Conservation (phyloP, 2,113 vertebrate species). For the Brachyhypopomus occidentalis region DNA sequence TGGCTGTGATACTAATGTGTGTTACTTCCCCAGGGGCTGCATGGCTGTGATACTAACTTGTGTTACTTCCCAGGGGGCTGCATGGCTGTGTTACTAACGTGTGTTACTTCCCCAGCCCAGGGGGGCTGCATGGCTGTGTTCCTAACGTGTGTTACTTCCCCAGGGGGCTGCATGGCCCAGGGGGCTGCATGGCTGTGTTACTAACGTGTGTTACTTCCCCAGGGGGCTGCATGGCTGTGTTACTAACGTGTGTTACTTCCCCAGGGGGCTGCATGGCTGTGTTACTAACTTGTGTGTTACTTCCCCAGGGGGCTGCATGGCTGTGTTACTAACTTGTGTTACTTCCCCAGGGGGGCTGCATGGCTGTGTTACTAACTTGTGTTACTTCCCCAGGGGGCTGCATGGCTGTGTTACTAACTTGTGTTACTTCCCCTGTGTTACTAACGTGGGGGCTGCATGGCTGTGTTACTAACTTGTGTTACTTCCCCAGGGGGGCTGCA, state of each 20-base stretch:
- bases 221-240: constrained; percentile 10
- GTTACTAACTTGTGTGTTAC: constrained; percentile 1
- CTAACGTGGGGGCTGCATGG: too few relatives aligned
- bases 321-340: constrained; percentile 11
- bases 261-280: not conserved
- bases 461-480: constrained; percentile 11
- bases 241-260: constrained; percentile 8
- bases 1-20: too few relatives aligned
- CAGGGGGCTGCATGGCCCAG: too few relatives aligned
- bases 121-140: too few relatives aligned
- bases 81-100: constrained; percentile 22
- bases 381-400: not conserved
- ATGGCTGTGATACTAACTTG: too few relatives aligned
- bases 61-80: too few relatives aligned
- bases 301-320: constrained; percentile 3
- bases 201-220: not conserved
- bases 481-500: not conserved
- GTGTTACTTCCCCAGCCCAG: not conserved
- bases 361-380: constrained; percentile 17
- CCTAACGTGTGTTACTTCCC: constrained; percentile 1
- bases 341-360: not conserved
- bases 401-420: constrained; percentile 23
- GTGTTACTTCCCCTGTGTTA: not conserved
- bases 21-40: too few relatives aligned
- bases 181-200: too few relatives aligned